These are phyloP conservation scores for Polypedilum pembai DNA, from an alignment of 1,140 invertebrate genomes.

Conservation along the genomic window DNA sequence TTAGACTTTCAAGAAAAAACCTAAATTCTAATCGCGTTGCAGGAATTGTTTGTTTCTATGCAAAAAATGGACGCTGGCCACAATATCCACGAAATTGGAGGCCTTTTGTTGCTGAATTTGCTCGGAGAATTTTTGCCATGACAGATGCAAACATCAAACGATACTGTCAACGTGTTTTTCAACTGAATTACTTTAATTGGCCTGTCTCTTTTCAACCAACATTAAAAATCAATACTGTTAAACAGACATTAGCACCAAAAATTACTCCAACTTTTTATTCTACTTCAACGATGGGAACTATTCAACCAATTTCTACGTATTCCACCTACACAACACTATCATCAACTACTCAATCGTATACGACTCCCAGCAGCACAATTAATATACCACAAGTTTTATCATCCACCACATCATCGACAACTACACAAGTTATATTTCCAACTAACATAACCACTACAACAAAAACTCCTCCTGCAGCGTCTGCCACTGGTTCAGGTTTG, in stretches of 20 bases:
- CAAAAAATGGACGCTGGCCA: conserved; percentile 29
- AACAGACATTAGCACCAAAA: not conserved
- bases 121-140: not conserved
- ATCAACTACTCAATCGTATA: not conserved
- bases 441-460: not conserved
- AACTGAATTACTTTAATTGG: not conserved
- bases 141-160: not conserved
- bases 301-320: not conserved
- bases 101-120: not conserved
- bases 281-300: not conserved
- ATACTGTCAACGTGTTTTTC: not conserved
- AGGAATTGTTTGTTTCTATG: conserved; percentile 30
- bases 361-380: not conserved
- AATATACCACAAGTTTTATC: not conserved
- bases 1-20: not conserved
- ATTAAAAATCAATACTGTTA: not conserved
- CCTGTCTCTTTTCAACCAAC: not conserved
- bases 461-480: not conserved
- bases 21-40: not conserved
- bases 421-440: not conserved
- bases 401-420: not conserved
- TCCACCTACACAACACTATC: not conserved
- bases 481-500: not conserved
- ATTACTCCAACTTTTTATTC: not conserved
- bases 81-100: not conserved